Evolutionary conservation across 2,113 vertebrate species (phyloP), one percentile per base, ranked within the genome.

Genomic region (Pyrgilauda ruficollis): DNA sequence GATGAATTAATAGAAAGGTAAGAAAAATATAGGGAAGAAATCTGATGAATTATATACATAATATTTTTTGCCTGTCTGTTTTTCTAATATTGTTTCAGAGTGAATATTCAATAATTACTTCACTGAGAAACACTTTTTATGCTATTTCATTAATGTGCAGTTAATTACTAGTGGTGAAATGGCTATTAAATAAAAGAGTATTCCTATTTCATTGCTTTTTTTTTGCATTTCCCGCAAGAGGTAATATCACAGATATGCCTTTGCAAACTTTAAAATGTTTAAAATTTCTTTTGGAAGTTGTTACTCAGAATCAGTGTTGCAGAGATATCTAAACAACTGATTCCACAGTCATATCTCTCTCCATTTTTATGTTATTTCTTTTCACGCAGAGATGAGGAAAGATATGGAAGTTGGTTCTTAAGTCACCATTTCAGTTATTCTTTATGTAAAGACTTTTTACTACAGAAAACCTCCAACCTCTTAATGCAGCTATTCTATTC

Each of bases 81-180:
- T 96, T 96, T 63, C 35, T 87, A 77, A 73, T 95, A 90, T 70
- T 19, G 52, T 39, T 95, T 28, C 68, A 82, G 37, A 59, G 62
- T 88, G 46, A 97, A 94, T 89, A 93, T 67, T 96, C 85, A 96
- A 33, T 87, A 97, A 87, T 96, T 94, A 86, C 87, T 97, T 95
- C 55, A 92, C 72, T 46, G 55, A 93, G 93, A 87, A 55, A 77
- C 30, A 91, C 2, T 90, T 97, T 96, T 94, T 78, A 84, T 73
- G 39, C 44, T 89, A 73, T 92, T 70, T 70, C 52, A 50, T 39
- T 52, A 92, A 78, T 50, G 24, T 72, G 33, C 39, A 95, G 56
- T 91, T 96, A 96, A 78, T 96, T 83, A 61, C 28, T 85, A 88
- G 97, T 89, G 24, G 95, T 90, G 68, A 95, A 96, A 90, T 69